A percentile compares a stretch with the other conserved stretches of the same genome.
Evolutionary conservation across 1,140 invertebrate species (phyloP).

Genomic region (Pararge aegeria): DNA sequence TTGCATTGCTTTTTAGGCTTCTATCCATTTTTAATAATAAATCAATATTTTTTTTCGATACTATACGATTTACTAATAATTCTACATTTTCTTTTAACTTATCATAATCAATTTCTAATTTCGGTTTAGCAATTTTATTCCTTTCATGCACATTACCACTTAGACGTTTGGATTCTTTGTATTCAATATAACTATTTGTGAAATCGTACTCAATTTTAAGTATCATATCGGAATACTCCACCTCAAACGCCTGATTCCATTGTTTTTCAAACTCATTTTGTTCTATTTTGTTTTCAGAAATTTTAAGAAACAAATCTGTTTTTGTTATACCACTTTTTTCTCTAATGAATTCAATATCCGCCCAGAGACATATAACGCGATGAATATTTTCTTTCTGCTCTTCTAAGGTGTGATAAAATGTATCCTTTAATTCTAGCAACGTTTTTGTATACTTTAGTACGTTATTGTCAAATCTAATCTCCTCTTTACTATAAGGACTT

Average conservation of each 20-base stretch:
- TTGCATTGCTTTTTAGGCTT: slow-evolving; percentile 30
- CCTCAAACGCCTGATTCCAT: slow-evolving; percentile 50
- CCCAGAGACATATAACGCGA: slow-evolving; percentile 53
- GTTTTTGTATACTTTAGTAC: slow-evolving; percentile 58
- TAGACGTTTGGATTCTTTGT: slow-evolving; percentile 50
- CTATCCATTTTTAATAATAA: slow-evolving; percentile 43
- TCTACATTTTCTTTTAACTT: slow-evolving; percentile 51
- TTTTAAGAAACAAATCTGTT: slow-evolving; percentile 39
- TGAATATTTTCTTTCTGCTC: slow-evolving; percentile 48
- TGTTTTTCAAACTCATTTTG: slow-evolving; percentile 45
- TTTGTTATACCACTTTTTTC: slow-evolving; percentile 39
- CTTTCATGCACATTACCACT: slow-evolving; percentile 26
- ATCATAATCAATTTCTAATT: slow-evolving; percentile 53
- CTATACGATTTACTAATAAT: slow-evolving; percentile 40
- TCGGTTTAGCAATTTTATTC: slow-evolving; percentile 48
- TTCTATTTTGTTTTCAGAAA: slow-evolving; percentile 32
- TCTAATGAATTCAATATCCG: slow-evolving; percentile 58
- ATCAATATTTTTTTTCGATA: slow-evolving; percentile 40
- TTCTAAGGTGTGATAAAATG: slow-evolving; percentile 41
- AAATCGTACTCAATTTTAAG: slow-evolving; percentile 62
- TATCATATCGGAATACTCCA: slow-evolving; percentile 58
- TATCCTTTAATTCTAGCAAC: slow-evolving; percentile 50
- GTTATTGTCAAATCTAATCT: slow-evolving; percentile 55
- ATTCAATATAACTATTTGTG: slow-evolving; percentile 54
- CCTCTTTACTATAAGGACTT: slow-evolving; percentile 46